A percentile compares a stretch with the other conserved stretches of the same genome.
Evolutionary conservation across 2,888 invertebrate genomes (phyloP).

Genomic region (Phalangium opilio): DNA sequence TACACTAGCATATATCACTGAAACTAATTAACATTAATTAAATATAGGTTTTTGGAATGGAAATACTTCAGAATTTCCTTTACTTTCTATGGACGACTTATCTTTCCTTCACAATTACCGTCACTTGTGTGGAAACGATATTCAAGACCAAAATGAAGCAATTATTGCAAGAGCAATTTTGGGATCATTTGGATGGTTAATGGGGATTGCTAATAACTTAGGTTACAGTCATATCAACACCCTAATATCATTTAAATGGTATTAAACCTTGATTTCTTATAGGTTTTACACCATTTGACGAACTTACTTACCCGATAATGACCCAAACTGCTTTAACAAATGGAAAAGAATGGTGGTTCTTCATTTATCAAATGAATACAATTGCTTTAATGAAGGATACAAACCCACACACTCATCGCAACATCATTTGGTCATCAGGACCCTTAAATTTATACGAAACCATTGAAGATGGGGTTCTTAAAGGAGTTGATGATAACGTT

Average conservation of each 20-base stretch:
- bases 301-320: constrained; percentile 75
- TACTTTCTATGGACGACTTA: constrained; percentile 53
- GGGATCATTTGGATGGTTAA: constrained; percentile 62
- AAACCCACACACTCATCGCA: constrained; percentile 48
- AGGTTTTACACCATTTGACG: constrained; percentile 77
- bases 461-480: constrained; percentile 38
- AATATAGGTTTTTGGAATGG: constrained; percentile 55
- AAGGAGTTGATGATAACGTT: constrained; percentile 62
- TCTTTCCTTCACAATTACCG: neutral
- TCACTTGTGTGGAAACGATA: neutral
- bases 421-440: constrained; percentile 62
- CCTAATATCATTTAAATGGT: no score
- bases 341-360: constrained; percentile 71
- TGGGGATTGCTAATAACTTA: constrained; percentile 61
- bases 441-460: constrained; percentile 56
- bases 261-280: constrained; percentile 8
- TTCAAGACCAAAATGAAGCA: constrained; percentile 39
- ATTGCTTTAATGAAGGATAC: constrained; percentile 45
- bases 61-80: constrained; percentile 56
- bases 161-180: constrained; percentile 58
- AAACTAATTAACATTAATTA: no score
- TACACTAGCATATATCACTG: no score
- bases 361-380: constrained; percentile 84
- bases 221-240: constrained; percentile 31
- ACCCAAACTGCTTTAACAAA: constrained; percentile 79